Evolutionary conservation across 2,888 invertebrate species (phyloP), one percentile per base, ranked within the genome.

Genomic region (Agrochola macilenta): DNA sequence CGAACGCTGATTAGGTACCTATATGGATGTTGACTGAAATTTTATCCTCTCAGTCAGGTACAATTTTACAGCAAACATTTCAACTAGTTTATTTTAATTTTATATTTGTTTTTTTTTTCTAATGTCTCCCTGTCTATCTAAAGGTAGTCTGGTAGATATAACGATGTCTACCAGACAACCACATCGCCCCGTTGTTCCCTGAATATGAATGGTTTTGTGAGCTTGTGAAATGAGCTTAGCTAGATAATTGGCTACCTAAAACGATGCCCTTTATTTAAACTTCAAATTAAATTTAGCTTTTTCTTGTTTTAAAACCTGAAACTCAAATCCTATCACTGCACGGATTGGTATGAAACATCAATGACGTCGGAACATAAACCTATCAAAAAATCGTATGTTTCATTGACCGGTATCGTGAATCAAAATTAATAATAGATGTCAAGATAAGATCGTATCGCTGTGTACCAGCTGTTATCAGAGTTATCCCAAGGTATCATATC

Each of bases 391-490:
- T 35, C 30, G 5, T 39, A 30, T 69, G 60, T 72, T 57, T 52
- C 43, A 82, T 69, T 69, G 43, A 61, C 14, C 17, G 61, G 26
- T 66, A 76, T 76, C 72, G 58, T 81, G 76, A 85, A 85, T 82
- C 81, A 82, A 76, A 81, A 76, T 81, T 84, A 82, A 69, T 84
- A 82, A 69, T 73, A 81, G 72, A 81, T 84, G 43, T 35, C 5
- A 1, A 20, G 85, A 82, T 81, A 85, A 84, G 69, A 72, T 69
- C 12, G 17, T 64, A 75, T 83, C 65, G n/a, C 9, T 8, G 4
- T 57, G 69, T 66, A 61, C 26, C 20, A 5, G 4, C 30, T 43
- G 35, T n/a, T 80, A 80, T 83, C 83, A 20, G 8, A 52, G 43
- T 71, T 64, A 81, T 81, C 57, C 60, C 82, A 77, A 85, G 82